Conservation (phyloP, 2,888 invertebrate genomes). For the Pteria penguin region DNA sequence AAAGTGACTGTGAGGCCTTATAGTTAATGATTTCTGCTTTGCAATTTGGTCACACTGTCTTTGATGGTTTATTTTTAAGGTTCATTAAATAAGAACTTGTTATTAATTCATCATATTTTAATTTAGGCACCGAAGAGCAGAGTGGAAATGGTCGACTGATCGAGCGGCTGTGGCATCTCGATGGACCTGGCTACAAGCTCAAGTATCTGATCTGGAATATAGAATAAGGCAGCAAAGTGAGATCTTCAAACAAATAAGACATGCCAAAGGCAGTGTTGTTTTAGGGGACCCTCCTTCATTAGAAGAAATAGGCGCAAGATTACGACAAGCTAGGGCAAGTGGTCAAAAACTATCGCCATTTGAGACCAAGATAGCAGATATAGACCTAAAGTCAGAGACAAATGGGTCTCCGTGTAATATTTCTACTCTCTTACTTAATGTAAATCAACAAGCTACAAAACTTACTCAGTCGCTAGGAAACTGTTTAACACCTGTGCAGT, state of each 20-base stretch:
- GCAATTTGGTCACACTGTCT: no score
- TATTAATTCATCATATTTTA: neutral
- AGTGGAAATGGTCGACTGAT: slow-evolving; percentile 84
- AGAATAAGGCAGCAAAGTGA: slow-evolving; percentile 93
- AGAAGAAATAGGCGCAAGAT: slow-evolving; percentile 51
- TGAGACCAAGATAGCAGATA: slow-evolving; percentile 52
- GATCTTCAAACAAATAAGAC: slow-evolving; percentile 83
- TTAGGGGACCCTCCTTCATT: slow-evolving; percentile 72
- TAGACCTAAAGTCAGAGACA: slow-evolving; percentile 53
- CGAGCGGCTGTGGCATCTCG: slow-evolving; percentile 91
- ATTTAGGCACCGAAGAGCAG: slow-evolving; percentile 80
- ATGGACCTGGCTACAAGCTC: slow-evolving; percentile 96
- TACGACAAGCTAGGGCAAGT: slow-evolving; percentile 37
- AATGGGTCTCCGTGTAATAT: slow-evolving; percentile 70
- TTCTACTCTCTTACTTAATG: slow-evolving; percentile 72
- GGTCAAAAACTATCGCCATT: slow-evolving; percentile 42
- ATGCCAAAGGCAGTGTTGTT: slow-evolving; percentile 84
- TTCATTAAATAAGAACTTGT: no score
- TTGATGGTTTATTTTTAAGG: no score
- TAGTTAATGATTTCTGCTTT: no score
- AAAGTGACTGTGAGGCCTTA: no score
- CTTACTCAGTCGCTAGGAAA: slow-evolving; percentile 74
- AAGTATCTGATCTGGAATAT: slow-evolving; percentile 94
- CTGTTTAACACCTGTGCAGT: slow-evolving; percentile 68
- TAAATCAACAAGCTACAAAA: slow-evolving; percentile 74